Conservation (phyloP, 2,888 invertebrate genomes). For the Exocentrus adspersus region DNA sequence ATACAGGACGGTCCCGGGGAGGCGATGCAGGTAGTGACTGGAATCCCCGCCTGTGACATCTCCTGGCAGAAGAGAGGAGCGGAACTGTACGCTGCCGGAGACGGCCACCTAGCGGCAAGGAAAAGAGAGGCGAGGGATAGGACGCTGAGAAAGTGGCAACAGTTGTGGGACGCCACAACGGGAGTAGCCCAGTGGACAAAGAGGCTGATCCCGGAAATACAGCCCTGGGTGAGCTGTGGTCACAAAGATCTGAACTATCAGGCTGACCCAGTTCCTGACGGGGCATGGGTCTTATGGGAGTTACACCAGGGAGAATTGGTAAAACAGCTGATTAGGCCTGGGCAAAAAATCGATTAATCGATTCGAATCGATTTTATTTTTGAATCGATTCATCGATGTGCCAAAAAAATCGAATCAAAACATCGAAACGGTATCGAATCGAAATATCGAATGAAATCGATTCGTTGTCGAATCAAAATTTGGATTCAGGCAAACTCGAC, state of each 20-base stretch:
- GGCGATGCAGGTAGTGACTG: constrained; percentile 18
- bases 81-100: neutral
- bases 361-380: too few species aligned
- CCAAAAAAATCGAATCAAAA: too few species aligned
- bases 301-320: neutral
- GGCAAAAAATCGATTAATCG: too few species aligned
- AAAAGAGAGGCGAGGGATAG: constrained; percentile 2
- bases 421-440: too few species aligned
- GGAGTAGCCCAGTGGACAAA: neutral
- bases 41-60: constrained; percentile 1
- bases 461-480: too few species aligned
- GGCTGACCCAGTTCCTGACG: neutral
- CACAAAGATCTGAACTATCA: neutral
- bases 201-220: neutral
- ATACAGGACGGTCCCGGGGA: constrained; percentile 11
- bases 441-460: too few species aligned
- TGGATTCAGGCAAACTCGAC: too few species aligned
- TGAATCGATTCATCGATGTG: too few species aligned
- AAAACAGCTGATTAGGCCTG: neutral
- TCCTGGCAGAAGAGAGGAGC: neutral
- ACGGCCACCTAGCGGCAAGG: neutral
- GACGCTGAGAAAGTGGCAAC: neutral
- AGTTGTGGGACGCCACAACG: too few species aligned
- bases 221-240: neutral
- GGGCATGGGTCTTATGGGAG: neutral